These are phyloP conservation scores for Peromyscus maniculatus DNA, from an alignment of 2,113 vertebrate species.

Conservation along the genomic window DNA sequence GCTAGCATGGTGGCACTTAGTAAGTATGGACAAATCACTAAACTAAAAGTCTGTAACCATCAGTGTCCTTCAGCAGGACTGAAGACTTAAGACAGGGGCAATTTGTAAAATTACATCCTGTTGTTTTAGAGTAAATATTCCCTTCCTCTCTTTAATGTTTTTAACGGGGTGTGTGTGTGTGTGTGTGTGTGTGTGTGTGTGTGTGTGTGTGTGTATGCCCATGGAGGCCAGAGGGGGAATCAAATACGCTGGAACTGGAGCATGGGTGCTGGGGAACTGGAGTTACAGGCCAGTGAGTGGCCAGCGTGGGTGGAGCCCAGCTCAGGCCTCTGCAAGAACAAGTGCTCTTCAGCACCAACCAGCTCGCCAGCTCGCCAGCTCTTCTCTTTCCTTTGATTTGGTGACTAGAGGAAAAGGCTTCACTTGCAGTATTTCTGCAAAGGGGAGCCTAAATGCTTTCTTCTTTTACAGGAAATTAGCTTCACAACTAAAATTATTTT, in stretches of 20 bases:
- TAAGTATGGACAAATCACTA: constrained; percentile 10
- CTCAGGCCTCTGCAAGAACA: background rate
- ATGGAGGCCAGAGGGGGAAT: background rate
- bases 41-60: background rate
- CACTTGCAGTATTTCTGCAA: background rate
- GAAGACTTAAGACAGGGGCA: background rate
- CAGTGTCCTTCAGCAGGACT: background rate
- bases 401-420: constrained; percentile 29
- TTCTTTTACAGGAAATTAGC: constrained; percentile 52
- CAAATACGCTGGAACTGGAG: background rate
- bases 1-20: constrained; percentile 7
- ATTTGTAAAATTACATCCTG: background rate
- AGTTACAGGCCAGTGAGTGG: background rate
- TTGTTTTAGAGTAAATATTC: constrained; percentile 35
- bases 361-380: background rate
- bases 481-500: constrained; percentile 42
- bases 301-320: background rate
- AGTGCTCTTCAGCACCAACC: background rate
- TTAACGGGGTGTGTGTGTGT: background rate
- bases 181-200: background rate
- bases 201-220: background rate
- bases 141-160: background rate
- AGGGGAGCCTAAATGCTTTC: background rate
- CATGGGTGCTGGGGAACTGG: background rate
- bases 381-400: background rate